Evolutionary conservation across 2,113 vertebrate species (phyloP).

Genomic region (Grus americana): DNA sequence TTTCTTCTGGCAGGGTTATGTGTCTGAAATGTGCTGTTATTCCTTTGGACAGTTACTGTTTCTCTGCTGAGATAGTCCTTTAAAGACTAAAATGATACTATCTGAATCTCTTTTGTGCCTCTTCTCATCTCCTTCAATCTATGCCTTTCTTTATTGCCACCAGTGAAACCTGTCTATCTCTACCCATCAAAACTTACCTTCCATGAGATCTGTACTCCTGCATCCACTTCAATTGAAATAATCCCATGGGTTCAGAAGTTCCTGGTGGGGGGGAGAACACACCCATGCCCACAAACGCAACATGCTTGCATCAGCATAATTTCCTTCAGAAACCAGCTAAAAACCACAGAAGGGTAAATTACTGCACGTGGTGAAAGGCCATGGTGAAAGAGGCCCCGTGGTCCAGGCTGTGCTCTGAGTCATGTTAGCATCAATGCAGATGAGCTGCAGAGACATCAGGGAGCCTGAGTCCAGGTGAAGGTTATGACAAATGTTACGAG

Average conservation of each 20-base stretch:
- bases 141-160: background rate
- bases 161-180: background rate
- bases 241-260: background rate
- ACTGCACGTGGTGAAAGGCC: background rate
- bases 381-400: background rate
- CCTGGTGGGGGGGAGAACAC: background rate
- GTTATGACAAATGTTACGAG: background rate
- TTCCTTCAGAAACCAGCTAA: background rate
- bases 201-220: background rate
- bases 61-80: background rate
- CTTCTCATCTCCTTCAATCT: background rate
- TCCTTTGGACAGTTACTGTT: background rate
- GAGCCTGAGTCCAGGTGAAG: background rate
- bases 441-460: background rate
- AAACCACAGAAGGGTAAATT: background rate
- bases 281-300: background rate
- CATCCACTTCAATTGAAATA: background rate
- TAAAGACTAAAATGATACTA: background rate
- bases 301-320: background rate
- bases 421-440: background rate
- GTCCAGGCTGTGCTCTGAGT: background rate
- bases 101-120: background rate
- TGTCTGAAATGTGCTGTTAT: background rate
- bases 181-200: background rate
- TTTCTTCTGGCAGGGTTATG: background rate